A percentile compares a stretch with the other conserved stretches of the same genome.
Evolutionary conservation across 2,113 vertebrate genomes (phyloP).

Genomic region (Mormoops blainvillei): DNA sequence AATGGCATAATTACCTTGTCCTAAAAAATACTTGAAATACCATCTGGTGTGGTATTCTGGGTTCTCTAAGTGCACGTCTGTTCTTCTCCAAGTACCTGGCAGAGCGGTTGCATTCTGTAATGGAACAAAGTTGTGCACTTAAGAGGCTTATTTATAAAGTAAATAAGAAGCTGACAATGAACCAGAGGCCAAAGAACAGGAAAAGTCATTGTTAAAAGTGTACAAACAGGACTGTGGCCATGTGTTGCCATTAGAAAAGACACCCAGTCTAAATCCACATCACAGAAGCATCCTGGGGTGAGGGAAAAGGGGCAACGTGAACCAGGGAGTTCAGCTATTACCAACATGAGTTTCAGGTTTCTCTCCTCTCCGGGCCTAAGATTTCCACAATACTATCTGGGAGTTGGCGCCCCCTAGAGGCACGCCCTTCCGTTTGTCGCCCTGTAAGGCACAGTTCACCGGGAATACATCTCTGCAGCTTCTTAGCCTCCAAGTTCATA

Average conservation of each 20-base stretch:
- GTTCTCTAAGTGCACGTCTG: constrained; percentile 98
- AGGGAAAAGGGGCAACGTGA: not conserved
- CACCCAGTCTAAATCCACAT: not conserved
- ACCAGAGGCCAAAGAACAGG: not conserved
- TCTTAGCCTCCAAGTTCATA: not conserved
- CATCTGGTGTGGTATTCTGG: constrained; percentile 99
- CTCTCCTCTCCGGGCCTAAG: not conserved
- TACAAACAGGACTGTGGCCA: not conserved
- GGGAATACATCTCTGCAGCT: not conserved
- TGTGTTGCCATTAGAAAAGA: not conserved
- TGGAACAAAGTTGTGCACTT: constrained; percentile 48
- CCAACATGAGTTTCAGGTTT: not conserved
- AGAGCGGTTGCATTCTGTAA: constrained; percentile 87
- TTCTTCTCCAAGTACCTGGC: constrained; percentile 96
- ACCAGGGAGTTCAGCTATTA: not conserved
- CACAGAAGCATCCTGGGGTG: not conserved
- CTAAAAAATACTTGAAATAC: constrained; percentile 99
- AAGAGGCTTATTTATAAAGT: constrained; percentile 22
- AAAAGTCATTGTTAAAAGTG: not conserved
- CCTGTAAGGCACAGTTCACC: not conserved
- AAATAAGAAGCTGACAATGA: not conserved
- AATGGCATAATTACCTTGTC: constrained; percentile 89
- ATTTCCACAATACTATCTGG: not conserved
- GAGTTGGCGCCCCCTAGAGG: not conserved
- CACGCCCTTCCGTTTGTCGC: not conserved